Evolutionary conservation across 1,140 invertebrate species (phyloP).

Genomic region (Maconellicoccus hirsutus): DNA sequence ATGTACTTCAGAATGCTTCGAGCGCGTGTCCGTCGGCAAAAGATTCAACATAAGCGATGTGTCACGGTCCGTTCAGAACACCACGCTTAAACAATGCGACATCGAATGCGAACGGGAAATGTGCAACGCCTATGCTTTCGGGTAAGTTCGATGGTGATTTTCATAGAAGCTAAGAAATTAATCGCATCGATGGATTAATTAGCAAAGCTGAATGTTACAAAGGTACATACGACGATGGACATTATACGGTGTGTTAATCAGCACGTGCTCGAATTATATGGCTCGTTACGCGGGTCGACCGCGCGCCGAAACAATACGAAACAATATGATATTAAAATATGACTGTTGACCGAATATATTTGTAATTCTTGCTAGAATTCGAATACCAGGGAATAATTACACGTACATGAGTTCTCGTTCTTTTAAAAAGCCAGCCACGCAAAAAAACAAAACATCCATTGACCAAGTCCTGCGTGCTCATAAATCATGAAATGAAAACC

Average conservation of each 20-base stretch:
- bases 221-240: not conserved
- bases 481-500: too few relatives aligned
- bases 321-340: too few relatives aligned
- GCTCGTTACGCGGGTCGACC: not conserved
- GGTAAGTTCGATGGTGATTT: conserved; percentile 27
- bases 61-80: conserved; percentile 25
- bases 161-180: not conserved
- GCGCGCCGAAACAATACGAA: not conserved
- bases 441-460: too few relatives aligned
- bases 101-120: conserved; percentile 31
- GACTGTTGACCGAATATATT: too few relatives aligned
- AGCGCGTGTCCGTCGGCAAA: conserved; percentile 31
- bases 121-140: conserved; percentile 30
- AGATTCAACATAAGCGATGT: conserved; percentile 30
- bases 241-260: not conserved
- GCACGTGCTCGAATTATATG: not conserved
- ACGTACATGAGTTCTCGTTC: too few relatives aligned
- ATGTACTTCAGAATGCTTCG: conserved; percentile 30
- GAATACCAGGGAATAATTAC: too few relatives aligned
- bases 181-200: not conserved
- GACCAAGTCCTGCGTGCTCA: too few relatives aligned
- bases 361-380: too few relatives aligned
- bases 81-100: conserved; percentile 30
- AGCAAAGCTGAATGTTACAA: not conserved
- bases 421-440: too few relatives aligned